phyloP scores from a whole-genome alignment of 2,888 invertebrate genomes.

The Fissipunctia ypsillon region DNA sequence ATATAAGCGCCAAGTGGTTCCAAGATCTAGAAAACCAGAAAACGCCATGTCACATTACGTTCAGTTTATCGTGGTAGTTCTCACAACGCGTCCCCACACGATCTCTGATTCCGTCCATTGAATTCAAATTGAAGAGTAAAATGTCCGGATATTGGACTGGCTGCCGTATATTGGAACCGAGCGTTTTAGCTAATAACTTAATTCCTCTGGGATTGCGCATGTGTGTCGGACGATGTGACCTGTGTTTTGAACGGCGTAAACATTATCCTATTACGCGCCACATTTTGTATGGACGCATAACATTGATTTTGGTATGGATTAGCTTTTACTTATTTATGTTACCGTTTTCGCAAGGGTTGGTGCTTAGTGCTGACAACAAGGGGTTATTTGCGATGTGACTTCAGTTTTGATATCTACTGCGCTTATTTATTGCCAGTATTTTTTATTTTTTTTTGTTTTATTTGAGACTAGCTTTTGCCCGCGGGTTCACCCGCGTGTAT shows the following conservation, averaged over 20 bases:
- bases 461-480: too few relatives aligned
- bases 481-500: too few relatives aligned
- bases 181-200: conserved; percentile 88
- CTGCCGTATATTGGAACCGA: conserved; percentile 81
- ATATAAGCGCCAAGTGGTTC: conserved; percentile 72
- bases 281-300: conserved; percentile 33
- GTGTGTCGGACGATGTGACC: conserved; percentile 69
- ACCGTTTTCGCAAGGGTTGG: background rate
- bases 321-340: conserved; percentile 25
- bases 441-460: too few relatives aligned
- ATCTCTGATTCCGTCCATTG: conserved; percentile 87
- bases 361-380: background rate
- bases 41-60: conserved; percentile 80
- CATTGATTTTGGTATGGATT: conserved; percentile 28
- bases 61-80: conserved; percentile 79
- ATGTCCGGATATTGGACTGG: conserved; percentile 76
- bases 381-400: background rate
- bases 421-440: background rate
- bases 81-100: conserved; percentile 76
- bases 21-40: conserved; percentile 71
- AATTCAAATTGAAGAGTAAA: conserved; percentile 89
- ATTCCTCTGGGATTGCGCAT: conserved; percentile 87
- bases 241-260: conserved; percentile 65
- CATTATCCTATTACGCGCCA: conserved; percentile 58
- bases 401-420: background rate